Percentiles rank a stretch among this genome's conserved stretches.
Conservation (phyloP, 2,888 invertebrate species). For the Drosophila kanekoi region DNA sequence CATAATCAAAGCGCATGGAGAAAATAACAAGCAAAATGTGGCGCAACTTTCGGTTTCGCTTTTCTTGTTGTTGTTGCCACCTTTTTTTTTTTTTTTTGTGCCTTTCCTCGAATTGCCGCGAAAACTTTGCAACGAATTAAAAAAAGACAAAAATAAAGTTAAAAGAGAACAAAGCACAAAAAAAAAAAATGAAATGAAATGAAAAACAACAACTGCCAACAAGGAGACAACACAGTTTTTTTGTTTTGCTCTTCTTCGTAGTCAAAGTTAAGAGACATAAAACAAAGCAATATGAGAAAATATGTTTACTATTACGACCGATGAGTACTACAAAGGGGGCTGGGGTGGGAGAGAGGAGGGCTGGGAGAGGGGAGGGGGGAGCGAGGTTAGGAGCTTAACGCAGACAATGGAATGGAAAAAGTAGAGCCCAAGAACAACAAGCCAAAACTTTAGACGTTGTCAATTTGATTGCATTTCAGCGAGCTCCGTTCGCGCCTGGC, state of each 20-base stretch:
- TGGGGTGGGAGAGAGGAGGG: background rate
- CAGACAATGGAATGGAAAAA: constrained; percentile 21
- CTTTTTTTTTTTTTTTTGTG: constrained; percentile 1
- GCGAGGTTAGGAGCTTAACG: too few species aligned
- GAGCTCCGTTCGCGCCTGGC: background rate
- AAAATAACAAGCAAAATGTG: constrained; percentile 68
- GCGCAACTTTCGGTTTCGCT: constrained; percentile 52
- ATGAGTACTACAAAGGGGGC: constrained; percentile 28
- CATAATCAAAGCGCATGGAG: constrained; percentile 66
- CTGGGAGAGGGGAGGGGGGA: too few species aligned
- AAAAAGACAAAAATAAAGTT: constrained; percentile 35
- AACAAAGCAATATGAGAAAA: constrained; percentile 63
- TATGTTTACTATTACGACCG: constrained; percentile 71
- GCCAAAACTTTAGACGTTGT: constrained; percentile 58
- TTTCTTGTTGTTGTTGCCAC: constrained; percentile 7
- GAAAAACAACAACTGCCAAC: constrained; percentile 11
- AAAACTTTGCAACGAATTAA: constrained; percentile 70
- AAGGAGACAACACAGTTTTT: constrained; percentile 28
- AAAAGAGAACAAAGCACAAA: too few species aligned
- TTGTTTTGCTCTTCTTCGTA: constrained; percentile 19
- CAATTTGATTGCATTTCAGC: constrained; percentile 72
- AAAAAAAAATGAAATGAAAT: constrained; percentile 5
- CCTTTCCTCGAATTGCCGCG: constrained; percentile 16
- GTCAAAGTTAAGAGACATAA: constrained; percentile 69
- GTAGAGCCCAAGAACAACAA: background rate